phyloP scores from a whole-genome alignment of 2,888 invertebrate genomes.

The Chydorus sphaericus region DNA sequence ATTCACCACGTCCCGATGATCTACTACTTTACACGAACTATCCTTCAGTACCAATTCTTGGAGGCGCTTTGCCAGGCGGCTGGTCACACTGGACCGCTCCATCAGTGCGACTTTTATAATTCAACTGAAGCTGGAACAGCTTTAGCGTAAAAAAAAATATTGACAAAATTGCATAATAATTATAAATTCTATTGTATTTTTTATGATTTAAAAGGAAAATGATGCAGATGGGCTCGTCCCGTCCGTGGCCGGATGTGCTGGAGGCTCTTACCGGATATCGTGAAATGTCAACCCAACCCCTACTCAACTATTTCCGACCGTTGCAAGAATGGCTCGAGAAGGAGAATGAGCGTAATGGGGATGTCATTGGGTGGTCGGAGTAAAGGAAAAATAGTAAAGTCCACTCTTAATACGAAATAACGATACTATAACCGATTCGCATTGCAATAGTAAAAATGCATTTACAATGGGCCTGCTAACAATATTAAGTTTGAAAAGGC shows the following conservation, averaged over 20 bases:
- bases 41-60: slow-evolving; percentile 36
- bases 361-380: slow-evolving; percentile 31
- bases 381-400: too few relatives aligned
- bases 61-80: slow-evolving; percentile 31
- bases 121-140: slow-evolving; percentile 30
- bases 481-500: too few relatives aligned
- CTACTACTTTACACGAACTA: slow-evolving; percentile 33
- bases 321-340: slow-evolving; percentile 32
- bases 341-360: slow-evolving; percentile 27
- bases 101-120: slow-evolving; percentile 31
- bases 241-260: slow-evolving; percentile 36
- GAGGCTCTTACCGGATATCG: slow-evolving; percentile 29
- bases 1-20: slow-evolving; percentile 24
- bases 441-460: too few relatives aligned
- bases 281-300: slow-evolving; percentile 31
- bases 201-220: slow-evolving; percentile 22
- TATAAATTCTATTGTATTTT: neutral
- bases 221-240: slow-evolving; percentile 33
- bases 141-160: slow-evolving; percentile 20
- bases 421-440: too few relatives aligned
- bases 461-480: too few relatives aligned
- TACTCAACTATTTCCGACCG: slow-evolving; percentile 36
- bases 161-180: neutral
- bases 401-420: too few relatives aligned
- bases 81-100: slow-evolving; percentile 24